A percentile compares a stretch with the other conserved stretches of the same genome.
Evolutionary conservation across 2,113 vertebrate species (phyloP).

Genomic region (Rhineura floridana): DNA sequence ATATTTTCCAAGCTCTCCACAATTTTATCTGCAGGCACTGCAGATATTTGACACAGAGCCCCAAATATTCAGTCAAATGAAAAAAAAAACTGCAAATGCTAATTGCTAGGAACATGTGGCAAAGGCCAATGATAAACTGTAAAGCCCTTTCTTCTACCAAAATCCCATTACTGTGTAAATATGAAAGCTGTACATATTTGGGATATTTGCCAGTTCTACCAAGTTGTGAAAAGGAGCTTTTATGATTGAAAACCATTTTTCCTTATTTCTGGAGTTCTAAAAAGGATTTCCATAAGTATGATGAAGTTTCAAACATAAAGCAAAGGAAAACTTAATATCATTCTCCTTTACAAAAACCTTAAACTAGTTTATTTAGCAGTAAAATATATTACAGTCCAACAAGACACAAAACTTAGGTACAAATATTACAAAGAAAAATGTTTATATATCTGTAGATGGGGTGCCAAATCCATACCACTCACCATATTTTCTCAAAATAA

Average conservation of each 20-base stretch:
- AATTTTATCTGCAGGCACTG: background rate
- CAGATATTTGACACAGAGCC: background rate
- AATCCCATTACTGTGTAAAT: conserved; percentile 49
- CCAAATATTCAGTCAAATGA: background rate
- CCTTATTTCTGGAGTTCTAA: background rate
- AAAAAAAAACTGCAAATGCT: background rate
- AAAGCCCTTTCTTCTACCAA: conserved; percentile 47
- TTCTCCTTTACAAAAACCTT: background rate
- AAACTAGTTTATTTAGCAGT: background rate
- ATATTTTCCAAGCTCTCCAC: background rate
- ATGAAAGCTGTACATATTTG: conserved; percentile 26
- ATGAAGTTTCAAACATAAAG: conserved; percentile 35
- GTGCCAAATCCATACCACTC: background rate
- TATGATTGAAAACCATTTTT: conserved; percentile 41
- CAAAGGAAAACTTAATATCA: background rate
- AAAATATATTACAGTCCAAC: background rate
- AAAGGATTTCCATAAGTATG: conserved; percentile 21
- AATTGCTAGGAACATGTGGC: conserved; percentile 1
- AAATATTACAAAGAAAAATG: background rate
- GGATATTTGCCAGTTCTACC: conserved; percentile 60
- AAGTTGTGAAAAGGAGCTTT: conserved; percentile 66
- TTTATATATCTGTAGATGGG: background rate
- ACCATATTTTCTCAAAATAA: background rate
- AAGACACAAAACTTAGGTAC: background rate
- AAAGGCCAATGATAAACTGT: conserved; percentile 62